Evolutionary conservation across 1,140 invertebrate species (phyloP).

Genomic region (Zaprionus davidi): DNA sequence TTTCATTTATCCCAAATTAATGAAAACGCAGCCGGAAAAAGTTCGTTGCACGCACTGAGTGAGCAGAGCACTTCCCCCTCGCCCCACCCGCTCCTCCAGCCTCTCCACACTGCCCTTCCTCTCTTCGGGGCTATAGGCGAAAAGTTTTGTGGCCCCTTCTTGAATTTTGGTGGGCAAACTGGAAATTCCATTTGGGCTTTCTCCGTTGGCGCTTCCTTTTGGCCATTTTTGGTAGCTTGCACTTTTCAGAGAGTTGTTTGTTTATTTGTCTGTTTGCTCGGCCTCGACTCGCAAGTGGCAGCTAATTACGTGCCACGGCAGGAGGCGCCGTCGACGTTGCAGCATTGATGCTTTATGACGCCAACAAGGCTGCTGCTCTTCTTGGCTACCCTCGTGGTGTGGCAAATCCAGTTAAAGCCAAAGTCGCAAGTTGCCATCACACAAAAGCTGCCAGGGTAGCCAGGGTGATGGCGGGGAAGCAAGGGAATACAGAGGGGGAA

Average conservation of each 20-base stretch:
- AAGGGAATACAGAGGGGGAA: not conserved
- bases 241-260: conserved; percentile 38
- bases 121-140: not conserved
- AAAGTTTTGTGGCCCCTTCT: not conserved
- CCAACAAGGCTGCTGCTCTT: not conserved
- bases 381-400: not conserved
- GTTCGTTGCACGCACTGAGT: conserved; percentile 48
- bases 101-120: too few species aligned
- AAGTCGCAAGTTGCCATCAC: conserved; percentile 22
- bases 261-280: conserved; percentile 30
- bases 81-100: not conserved
- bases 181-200: conserved; percentile 21
- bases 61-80: not conserved
- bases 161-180: conserved; percentile 10
- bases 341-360: conserved; percentile 47
- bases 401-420: conserved; percentile 47
- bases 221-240: conserved; percentile 47
- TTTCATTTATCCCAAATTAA: conserved; percentile 74
- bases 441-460: conserved; percentile 9
- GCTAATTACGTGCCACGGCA: conserved; percentile 44
- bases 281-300: conserved; percentile 38
- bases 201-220: conserved; percentile 13
- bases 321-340: not conserved
- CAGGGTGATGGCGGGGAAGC: not conserved
- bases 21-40: conserved; percentile 57